Base-by-base conservation (phyloP, 2,113 vertebrate genomes). In the Petrocephalus zakoni region DNA sequence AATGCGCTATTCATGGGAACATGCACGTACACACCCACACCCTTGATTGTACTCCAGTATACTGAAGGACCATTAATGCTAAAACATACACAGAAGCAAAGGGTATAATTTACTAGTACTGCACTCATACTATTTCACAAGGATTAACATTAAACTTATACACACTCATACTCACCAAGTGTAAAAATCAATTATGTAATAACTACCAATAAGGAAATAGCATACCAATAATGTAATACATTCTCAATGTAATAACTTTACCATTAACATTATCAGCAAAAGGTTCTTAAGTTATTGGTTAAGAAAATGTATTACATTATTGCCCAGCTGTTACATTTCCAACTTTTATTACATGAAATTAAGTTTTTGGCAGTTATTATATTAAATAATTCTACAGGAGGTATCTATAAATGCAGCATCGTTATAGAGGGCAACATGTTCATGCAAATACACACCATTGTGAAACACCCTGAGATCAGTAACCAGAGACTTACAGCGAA, bases 401-500 rank as follows among this genome's bases (percentile, higher is more conserved):
- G 25, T 34, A 78, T 37, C 47, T 52, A 47, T 49, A 51, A n/a
- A 51, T 85, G 55, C 29, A 17, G 13, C 34, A 56, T 29, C 5
- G 15, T 56, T 22, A 61, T 21, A 46, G 34, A 64, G 37, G 0
- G 17, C 37, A 37, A 34, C 9, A 56, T 15, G 42, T 19, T 13
- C 5, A 2, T 4, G 51, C 55, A 42, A 34, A 61, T 22, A 8
- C 34, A 47, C 1, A 46, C 22, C 37, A 87, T 29, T 11, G 53
- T 8, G 5, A 42, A 58, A 56, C 9, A 29, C 37, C 11, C 22
- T 49, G 15, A 42, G 10, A 29, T 10, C 53, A 49, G 55, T 47
- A 89, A 49, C n/a, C 21, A 58, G 72, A 81, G 25, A 89, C 96
- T 97, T 94, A 98, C 97, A 82, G 97, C 91, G 64, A 97, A 98